Evolutionary conservation across 2,888 invertebrate species (phyloP).

Genomic region (Heliconius ismenius): DNA sequence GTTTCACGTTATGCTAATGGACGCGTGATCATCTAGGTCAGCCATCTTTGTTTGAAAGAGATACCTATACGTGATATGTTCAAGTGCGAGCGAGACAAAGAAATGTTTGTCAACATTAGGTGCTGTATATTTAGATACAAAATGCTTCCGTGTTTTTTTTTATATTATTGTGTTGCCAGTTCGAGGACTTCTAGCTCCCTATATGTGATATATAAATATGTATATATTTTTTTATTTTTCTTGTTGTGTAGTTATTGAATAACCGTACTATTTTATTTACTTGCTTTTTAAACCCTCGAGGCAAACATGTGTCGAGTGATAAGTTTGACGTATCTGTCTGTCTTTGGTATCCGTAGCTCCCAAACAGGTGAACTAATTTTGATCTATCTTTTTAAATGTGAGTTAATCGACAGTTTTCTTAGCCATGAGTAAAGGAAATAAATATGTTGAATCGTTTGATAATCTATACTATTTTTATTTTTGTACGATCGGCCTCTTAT

Average conservation of each 20-base stretch:
- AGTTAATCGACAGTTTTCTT: too few species aligned
- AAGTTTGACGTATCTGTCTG: not conserved
- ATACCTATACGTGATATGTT: conserved; percentile 32
- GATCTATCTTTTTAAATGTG: too few species aligned
- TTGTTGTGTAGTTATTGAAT: conserved; percentile 10
- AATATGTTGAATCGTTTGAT: too few species aligned
- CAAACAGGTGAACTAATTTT: too few species aligned
- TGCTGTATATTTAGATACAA: conserved; percentile 59
- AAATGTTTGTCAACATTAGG: conserved; percentile 69
- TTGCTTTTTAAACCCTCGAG: not conserved
- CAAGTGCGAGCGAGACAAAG: conserved; percentile 50
- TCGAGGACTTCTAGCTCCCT: conserved; percentile 42
- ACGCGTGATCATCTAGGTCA: conserved; percentile 43
- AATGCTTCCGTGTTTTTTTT: conserved; percentile 51
- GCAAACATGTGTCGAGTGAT: not conserved
- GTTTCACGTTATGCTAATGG: conserved; percentile 32
- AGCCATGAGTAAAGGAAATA: too few species aligned
- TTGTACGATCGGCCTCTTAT: not conserved
- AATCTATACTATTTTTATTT: too few species aligned
- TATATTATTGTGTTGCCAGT: conserved; percentile 44
- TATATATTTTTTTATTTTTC: not conserved
- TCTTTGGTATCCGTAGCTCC: too few species aligned
- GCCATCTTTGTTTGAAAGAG: conserved; percentile 44
- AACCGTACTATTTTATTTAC: not conserved
- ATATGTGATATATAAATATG: conserved; percentile 9